Evolutionary conservation across 2,888 invertebrate species (phyloP).

Genomic region (Euzetes globulus): DNA sequence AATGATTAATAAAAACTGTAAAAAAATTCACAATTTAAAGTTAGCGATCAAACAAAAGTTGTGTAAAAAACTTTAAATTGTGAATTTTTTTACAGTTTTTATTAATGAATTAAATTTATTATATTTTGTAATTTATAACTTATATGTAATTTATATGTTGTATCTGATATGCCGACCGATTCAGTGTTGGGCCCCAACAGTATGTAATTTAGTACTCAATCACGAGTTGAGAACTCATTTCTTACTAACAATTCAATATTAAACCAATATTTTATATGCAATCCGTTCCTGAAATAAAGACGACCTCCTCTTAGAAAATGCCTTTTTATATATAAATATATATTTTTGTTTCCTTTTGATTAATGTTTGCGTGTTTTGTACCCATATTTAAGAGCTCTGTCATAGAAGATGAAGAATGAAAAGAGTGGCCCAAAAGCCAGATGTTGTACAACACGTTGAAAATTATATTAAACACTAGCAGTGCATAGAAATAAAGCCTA

Average conservation of each 20-base stretch:
- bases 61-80: no score
- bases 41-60: no score
- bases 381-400: neutral
- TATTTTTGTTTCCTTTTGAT: slow-evolving; percentile 6
- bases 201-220: slow-evolving; percentile 24
- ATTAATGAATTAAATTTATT: no score
- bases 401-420: neutral
- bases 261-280: slow-evolving; percentile 4
- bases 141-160: neutral
- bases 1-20: no score
- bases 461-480: neutral
- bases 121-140: neutral
- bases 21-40: no score
- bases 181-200: neutral
- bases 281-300: neutral
- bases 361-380: neutral
- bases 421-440: slow-evolving; percentile 7
- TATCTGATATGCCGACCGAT: neutral
- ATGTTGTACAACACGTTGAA: neutral
- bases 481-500: neutral
- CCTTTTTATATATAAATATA: no score
- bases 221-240: neutral
- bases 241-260: neutral
- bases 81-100: no score
- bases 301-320: no score